Evolutionary conservation across 2,888 invertebrate genomes (phyloP).

Genomic region (Drosophila affinis): DNA sequence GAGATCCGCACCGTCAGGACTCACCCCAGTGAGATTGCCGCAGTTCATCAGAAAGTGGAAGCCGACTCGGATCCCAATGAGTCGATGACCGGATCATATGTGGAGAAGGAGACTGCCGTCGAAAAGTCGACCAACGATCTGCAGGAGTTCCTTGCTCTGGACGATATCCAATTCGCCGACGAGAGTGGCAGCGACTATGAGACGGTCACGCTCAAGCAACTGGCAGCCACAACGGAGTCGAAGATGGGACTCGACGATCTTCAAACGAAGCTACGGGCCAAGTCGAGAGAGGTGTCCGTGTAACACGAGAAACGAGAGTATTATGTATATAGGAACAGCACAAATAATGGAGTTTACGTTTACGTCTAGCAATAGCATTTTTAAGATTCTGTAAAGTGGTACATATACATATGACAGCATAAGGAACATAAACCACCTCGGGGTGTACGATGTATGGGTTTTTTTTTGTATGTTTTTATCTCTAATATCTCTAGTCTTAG

Average conservation of each 20-base stretch:
- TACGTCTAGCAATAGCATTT: constrained; percentile 31
- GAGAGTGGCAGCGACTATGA: constrained; percentile 84
- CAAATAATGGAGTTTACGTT: constrained; percentile 14
- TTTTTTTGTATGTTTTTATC: too few species aligned
- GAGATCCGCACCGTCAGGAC: constrained; percentile 48
- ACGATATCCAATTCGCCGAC: constrained; percentile 89
- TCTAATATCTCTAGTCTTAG: constrained; percentile 17
- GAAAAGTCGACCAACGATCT: constrained; percentile 87
- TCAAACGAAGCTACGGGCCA: constrained; percentile 11
- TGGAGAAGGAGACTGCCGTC: constrained; percentile 88
- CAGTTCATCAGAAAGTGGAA: constrained; percentile 53
- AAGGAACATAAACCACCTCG: constrained; percentile 52
- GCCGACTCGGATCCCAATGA: constrained; percentile 51
- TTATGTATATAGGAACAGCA: constrained; percentile 46
- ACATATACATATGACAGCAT: constrained; percentile 58
- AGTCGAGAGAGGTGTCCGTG: constrained; percentile 61
- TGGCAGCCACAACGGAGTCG: constrained; percentile 21
- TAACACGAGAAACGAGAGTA: constrained; percentile 27
- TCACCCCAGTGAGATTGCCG: constrained; percentile 52
- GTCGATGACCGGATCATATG: constrained; percentile 81
- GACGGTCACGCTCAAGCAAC: constrained; percentile 58
- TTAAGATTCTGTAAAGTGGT: constrained; percentile 58
- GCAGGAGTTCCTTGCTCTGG: constrained; percentile 86
- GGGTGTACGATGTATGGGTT: background rate
- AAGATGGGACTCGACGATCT: constrained; percentile 25